Base-by-base conservation (phyloP, 2,113 vertebrate genomes). In the Larimichthys crocea region DNA sequence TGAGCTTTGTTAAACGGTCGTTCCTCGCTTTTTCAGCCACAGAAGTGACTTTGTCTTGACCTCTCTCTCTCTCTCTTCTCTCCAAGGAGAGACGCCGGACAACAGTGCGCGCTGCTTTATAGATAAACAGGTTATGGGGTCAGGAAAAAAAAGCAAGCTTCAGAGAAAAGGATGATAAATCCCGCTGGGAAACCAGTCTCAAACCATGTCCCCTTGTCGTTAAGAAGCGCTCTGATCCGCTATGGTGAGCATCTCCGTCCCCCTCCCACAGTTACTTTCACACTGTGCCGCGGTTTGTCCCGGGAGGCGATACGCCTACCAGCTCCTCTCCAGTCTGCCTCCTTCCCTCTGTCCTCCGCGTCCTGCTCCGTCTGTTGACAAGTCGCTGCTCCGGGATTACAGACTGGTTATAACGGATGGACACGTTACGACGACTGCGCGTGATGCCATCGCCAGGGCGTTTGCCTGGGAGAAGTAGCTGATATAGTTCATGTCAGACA, bases 1-100 rank as follows among this genome's bases (percentile, higher is more conserved):
- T 66, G 22, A 61, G 40, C 67, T 24, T 42, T 49, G 52, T 57
- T 46, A 20, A 64, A 76, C 16, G 50, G 24, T 57, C 49, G 61
- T 3, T 6, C 53, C 26, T 31, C 24, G 65, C 7, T 22, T 60
- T 72, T 74, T 11, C 70, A 82, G 76, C 63, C 79, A 49, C 75
- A 66, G 67, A 86, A 90, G 90, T 93, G 93, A 92, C 93, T 94
- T 94, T 94, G 92, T 81, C 77, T 69, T 94, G 93, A 93, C 93
- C 26, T 26, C 26, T 24, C 26, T 26, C 92, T 91, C 87, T 72
- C 81, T 74, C 81, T 83, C 55, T 74, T 67, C 19, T 71, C 46
- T 73, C 65, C 75, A 50, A 61, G 74, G 60, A 76, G 75, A 74
- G 49, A n/a, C 72, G 15, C 63, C 24, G 87, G 79, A 64, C 81